phyloP scores from a whole-genome alignment of 2,888 invertebrate genomes.

The Orthonychiurus folsomi region DNA sequence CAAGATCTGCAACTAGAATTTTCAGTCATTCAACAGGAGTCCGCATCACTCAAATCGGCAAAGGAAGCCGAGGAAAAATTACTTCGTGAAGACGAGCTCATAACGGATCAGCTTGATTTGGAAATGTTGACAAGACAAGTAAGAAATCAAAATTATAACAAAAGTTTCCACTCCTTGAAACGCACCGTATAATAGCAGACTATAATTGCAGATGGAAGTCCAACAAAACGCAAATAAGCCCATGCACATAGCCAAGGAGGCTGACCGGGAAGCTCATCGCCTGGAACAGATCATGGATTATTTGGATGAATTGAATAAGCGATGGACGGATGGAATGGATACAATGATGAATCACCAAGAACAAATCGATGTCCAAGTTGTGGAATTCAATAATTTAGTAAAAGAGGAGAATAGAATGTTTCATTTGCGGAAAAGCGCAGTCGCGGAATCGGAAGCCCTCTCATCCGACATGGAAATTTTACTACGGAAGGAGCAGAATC shows the following conservation, averaged over 20 bases:
- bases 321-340: conserved; percentile 26
- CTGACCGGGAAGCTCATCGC: conserved; percentile 32
- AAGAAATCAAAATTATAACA: not conserved
- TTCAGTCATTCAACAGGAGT: conserved; percentile 32
- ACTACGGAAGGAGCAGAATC: conserved; percentile 26
- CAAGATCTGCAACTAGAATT: conserved; percentile 35
- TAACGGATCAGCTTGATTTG: conserved; percentile 31
- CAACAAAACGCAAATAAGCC: conserved; percentile 31
- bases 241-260: conserved; percentile 33
- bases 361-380: conserved; percentile 23
- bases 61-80: conserved; percentile 27
- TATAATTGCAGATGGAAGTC: conserved; percentile 27
- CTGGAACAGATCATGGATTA: conserved; percentile 31
- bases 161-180: not conserved
- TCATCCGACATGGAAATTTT: conserved; percentile 25
- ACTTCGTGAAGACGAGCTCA: conserved; percentile 26
- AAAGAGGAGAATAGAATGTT: conserved; percentile 28
- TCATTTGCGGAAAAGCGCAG: conserved; percentile 20
- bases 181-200: not conserved
- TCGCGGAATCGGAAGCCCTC: conserved; percentile 28
- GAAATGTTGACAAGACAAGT: conserved; percentile 36
- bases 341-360: conserved; percentile 19
- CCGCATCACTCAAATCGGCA: conserved; percentile 28
- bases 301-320: conserved; percentile 18
- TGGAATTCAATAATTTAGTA: conserved; percentile 23